A percentile compares a stretch with the other conserved stretches of the same genome.
These are phyloP conservation scores for Euphydryas editha DNA, from an alignment of 2,888 invertebrate genomes.

Conservation along the genomic window DNA sequence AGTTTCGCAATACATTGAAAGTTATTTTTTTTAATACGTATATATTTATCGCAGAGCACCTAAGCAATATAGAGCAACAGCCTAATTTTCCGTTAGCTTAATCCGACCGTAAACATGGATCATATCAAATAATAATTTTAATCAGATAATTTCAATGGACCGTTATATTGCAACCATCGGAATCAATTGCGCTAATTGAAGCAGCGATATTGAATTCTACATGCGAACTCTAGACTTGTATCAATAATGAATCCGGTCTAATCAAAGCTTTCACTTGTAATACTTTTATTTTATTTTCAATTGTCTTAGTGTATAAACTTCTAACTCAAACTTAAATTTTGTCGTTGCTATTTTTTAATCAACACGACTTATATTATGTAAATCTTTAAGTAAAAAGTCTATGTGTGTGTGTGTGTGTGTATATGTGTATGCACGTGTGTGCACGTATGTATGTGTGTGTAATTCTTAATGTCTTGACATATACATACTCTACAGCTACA, in stretches of 20 bases:
- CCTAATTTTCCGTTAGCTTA: neutral
- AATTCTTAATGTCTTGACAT: no score
- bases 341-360: neutral
- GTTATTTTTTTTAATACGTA: no score
- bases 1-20: neutral
- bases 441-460: no score
- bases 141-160: slow-evolving; percentile 6
- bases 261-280: neutral
- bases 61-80: no score
- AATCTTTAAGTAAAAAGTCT: no score
- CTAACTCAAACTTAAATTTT: no score
- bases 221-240: neutral
- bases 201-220: slow-evolving; percentile 17
- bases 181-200: slow-evolving; percentile 12
- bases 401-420: no score
- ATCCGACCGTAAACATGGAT: neutral
- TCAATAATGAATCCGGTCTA: neutral
- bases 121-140: neutral
- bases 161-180: slow-evolving; percentile 3
- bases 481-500: no score
- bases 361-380: no score
- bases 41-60: neutral
- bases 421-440: no score
- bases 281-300: neutral
- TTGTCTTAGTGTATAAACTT: neutral